A percentile compares a stretch with the other conserved stretches of the same genome.
phyloP scores from a whole-genome alignment of 2,797 vertebrate species.

The Gobio occitaniae region DNA sequence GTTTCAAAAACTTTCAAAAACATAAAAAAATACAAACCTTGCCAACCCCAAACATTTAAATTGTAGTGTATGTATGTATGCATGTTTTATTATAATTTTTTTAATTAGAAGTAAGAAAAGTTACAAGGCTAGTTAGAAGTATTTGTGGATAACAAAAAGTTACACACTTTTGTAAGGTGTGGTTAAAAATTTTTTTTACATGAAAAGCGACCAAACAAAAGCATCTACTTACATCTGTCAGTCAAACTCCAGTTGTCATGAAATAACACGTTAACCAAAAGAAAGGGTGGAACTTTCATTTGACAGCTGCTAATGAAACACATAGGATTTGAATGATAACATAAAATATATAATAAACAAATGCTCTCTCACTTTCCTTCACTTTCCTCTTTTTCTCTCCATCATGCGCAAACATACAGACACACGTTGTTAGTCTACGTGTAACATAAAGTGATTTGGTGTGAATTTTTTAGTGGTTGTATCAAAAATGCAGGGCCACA shows the following conservation, averaged over 20 bases:
- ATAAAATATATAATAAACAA: neutral
- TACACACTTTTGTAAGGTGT: neutral
- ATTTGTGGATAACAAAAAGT: neutral
- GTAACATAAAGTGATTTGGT: neutral
- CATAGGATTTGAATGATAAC: neutral
- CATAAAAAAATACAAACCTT: too few relatives aligned
- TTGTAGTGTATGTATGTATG: neutral
- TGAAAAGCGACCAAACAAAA: slow-evolving; percentile 18
- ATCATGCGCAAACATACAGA: neutral
- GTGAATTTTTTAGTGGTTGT: neutral
- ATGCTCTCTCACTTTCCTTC: neutral
- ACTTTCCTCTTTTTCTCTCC: neutral
- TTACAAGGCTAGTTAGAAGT: neutral
- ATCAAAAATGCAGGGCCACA: neutral
- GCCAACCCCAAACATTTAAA: neutral
- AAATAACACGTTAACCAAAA: neutral
- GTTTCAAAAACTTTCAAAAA: too few relatives aligned
- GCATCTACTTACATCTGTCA: slow-evolving; percentile 69
- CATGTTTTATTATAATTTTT: too few relatives aligned
- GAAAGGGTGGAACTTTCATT: neutral
- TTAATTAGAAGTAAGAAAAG: too few relatives aligned
- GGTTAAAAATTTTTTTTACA: neutral
- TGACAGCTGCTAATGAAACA: neutral
- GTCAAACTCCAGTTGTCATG: slow-evolving; percentile 60
- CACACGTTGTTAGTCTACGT: neutral